Evolutionary conservation across 2,888 invertebrate species (phyloP), one percentile per base, ranked within the genome.

Genomic region (Phortica okadai): DNA sequence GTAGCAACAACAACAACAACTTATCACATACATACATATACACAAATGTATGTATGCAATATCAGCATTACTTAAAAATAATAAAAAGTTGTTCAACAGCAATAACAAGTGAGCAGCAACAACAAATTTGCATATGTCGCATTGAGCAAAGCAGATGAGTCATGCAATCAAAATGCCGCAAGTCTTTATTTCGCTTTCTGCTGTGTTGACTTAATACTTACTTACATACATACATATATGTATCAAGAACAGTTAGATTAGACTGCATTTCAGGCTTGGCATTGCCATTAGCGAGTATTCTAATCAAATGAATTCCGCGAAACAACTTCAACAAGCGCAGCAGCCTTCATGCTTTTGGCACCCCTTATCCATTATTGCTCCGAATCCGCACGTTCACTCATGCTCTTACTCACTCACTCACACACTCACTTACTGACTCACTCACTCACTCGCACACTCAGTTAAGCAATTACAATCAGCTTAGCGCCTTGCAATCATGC

Each of bases 161-260:
- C 84, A 82, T 76, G 78, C 78, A 81, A 79, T 81, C 79, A 82
- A 80, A 77, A 76, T 79, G 82, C 74, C 58, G n/a, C 56, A 56
- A n/a, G 56, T 56, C 56, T 7, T 16, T 10, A 56, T 33, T 33
- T 33, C 33, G 4, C 33, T 33, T 33, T 33, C 33, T 33, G 33
- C 33, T 33, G 1, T 33, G 33, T 33, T 33, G 33, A 33, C 33
- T 33, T 33, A 33, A 4, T 33, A 33, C 33, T 33, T 33, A 33
- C 21, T 33, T 33, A 33, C 56, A 5, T 56, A 56, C 1, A 5
- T 33, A 33, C 56, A 5, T 56, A 56, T n/a, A 5, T 56, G 6
- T n/a, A 6, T 4, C 25, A 62, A 16, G 21, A 62, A 16, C 21
- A 21, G 62, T 62, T 66, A 66, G 41, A 25, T 11, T 50, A 8